Conservation (phyloP, 2,797 vertebrate genomes). For the Mus spretus region DNA sequence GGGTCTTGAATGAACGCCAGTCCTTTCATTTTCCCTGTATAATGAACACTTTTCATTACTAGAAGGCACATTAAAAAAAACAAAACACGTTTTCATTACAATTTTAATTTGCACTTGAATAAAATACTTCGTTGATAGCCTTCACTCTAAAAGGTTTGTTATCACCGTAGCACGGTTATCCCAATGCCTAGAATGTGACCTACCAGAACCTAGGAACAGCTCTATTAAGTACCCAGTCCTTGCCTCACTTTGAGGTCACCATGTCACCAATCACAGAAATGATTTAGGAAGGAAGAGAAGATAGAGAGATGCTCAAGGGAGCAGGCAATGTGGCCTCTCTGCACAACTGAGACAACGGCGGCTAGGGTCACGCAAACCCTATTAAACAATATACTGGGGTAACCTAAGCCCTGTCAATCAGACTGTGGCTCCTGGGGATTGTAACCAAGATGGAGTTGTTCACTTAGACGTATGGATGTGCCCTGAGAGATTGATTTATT, state of each 20-base stretch:
- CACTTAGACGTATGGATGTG: slow-evolving; percentile 41
- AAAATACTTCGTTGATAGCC: slow-evolving; percentile 24
- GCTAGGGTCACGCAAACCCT: not conserved
- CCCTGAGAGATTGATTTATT: slow-evolving; percentile 50
- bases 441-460: not conserved
- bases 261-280: not conserved
- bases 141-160: slow-evolving; percentile 18
- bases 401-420: not conserved
- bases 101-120: slow-evolving; percentile 62
- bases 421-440: slow-evolving; percentile 36
- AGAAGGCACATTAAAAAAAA: not conserved
- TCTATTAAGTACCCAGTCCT: slow-evolving; percentile 69
- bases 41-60: slow-evolving; percentile 68
- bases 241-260: slow-evolving; percentile 89
- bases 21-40: slow-evolving; percentile 98
- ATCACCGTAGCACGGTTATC: not conserved
- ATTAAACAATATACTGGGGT: not conserved
- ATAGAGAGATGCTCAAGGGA: not conserved
- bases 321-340: not conserved
- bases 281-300: slow-evolving; percentile 31
- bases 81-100: slow-evolving; percentile 37
- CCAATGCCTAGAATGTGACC: not conserved
- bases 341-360: not conserved
- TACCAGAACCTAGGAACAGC: slow-evolving; percentile 28
- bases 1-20: slow-evolving; percentile 99